Conservation (phyloP, 2,797 vertebrate genomes). For the Coregonus suidteri region DNA sequence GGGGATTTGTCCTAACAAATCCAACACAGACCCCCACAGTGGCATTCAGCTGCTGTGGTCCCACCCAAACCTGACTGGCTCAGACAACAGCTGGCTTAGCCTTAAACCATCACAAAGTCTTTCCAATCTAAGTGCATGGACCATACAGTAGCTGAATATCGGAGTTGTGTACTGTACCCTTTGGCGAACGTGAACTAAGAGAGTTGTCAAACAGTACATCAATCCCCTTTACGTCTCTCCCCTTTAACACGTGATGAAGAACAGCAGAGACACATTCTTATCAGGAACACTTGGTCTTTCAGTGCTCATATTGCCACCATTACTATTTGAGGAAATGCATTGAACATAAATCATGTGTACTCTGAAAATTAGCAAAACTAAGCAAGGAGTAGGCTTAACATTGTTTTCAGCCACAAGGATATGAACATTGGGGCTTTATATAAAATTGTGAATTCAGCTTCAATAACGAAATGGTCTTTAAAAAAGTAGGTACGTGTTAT, state of each 20-base stretch:
- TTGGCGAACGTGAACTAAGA: slow-evolving; percentile 66
- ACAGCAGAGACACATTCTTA: slow-evolving; percentile 47
- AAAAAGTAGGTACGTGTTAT: neutral
- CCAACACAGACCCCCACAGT: slow-evolving; percentile 38
- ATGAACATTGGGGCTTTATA: slow-evolving; percentile 47
- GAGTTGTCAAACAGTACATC: slow-evolving; percentile 42
- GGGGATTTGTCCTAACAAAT: slow-evolving; percentile 34
- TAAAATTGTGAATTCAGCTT: slow-evolving; percentile 25
- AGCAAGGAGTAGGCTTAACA: slow-evolving; percentile 19
- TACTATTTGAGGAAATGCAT: slow-evolving; percentile 41
- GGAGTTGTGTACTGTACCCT: slow-evolving; percentile 64
- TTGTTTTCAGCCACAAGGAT: slow-evolving; percentile 39
- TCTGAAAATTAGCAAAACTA: slow-evolving; percentile 24
- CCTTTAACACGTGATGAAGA: slow-evolving; percentile 37
- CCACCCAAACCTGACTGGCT: slow-evolving; percentile 40
- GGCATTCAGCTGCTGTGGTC: slow-evolving; percentile 68
- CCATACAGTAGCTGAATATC: slow-evolving; percentile 59
- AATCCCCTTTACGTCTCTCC: slow-evolving; percentile 24
- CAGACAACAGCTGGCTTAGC: slow-evolving; percentile 22
- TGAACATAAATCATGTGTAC: slow-evolving; percentile 45
- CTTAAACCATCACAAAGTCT: neutral
- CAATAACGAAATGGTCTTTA: slow-evolving; percentile 51
- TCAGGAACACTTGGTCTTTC: slow-evolving; percentile 42
- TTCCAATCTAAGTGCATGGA: slow-evolving; percentile 32
- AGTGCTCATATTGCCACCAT: slow-evolving; percentile 38